Conservation (phyloP, 2,888 invertebrate species). For the Scaptomyza polygonia region DNA sequence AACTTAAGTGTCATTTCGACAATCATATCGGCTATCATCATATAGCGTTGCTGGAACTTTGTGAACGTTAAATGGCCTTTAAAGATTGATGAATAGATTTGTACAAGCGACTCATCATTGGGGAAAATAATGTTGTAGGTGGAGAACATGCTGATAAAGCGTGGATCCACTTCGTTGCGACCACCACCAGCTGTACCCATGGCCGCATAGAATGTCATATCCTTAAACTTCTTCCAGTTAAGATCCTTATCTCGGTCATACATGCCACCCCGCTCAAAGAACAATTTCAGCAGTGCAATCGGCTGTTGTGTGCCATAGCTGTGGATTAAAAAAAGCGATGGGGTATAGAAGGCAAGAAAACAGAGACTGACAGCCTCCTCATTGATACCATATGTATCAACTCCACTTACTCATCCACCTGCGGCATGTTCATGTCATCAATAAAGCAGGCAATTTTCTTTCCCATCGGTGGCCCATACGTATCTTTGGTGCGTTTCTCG, state of each 20-base stretch:
- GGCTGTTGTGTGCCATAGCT: conserved; percentile 96
- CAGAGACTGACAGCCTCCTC: conserved; percentile 14
- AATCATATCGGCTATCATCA: conserved; percentile 87
- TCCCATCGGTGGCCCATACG: conserved; percentile 95
- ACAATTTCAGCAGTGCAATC: conserved; percentile 93
- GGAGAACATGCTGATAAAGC: conserved; percentile 96
- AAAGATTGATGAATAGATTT: conserved; percentile 93
- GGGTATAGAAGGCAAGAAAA: conserved; percentile 6
- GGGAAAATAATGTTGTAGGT: conserved; percentile 95
- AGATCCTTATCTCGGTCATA: conserved; percentile 95
- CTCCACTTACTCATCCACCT: conserved; percentile 86
- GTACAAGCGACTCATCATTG: conserved; percentile 89
- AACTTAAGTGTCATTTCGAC: conserved; percentile 92
- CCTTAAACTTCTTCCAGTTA: conserved; percentile 94
- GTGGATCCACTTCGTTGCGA: conserved; percentile 94
- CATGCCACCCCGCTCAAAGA: conserved; percentile 95
- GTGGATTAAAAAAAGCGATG: background rate
- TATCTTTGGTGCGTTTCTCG: conserved; percentile 95
- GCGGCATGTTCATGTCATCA: conserved; percentile 98
- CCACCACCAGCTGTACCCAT: conserved; percentile 96
- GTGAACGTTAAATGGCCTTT: conserved; percentile 88
- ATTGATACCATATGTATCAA: conserved; percentile 1
- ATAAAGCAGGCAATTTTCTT: conserved; percentile 95
- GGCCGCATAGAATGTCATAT: conserved; percentile 90
- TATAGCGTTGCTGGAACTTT: conserved; percentile 88